These are phyloP conservation scores for Chiridota heheva DNA, from an alignment of 35 echinoderm and acorn worm species.

Conservation along the genomic window DNA sequence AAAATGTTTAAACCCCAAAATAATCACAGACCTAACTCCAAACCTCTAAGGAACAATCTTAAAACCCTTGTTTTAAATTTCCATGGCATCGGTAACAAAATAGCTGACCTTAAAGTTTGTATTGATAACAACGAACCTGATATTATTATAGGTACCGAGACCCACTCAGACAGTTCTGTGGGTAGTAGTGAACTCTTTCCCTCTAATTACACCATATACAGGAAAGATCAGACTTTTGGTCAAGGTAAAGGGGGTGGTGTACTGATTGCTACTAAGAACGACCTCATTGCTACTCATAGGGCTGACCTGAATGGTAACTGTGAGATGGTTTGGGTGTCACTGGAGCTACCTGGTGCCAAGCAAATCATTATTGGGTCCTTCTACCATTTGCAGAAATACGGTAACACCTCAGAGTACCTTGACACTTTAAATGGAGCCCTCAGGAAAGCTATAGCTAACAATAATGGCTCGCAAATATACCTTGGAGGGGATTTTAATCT, in stretches of 20 bases:
- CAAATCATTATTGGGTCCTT: constrained; percentile 3
- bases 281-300: constrained; percentile 21
- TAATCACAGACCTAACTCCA: too few species aligned
- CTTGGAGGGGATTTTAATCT: too few species aligned
- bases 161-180: constrained; percentile 9
- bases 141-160: constrained; percentile 51
- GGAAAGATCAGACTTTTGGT: constrained; percentile 17
- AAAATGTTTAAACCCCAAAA: too few species aligned
- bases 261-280: constrained; percentile 28
- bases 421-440: neutral
- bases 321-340: constrained; percentile 37
- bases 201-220: neutral
- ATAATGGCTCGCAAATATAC: neutral
- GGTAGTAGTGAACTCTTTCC: constrained; percentile 41
- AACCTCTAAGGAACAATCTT: neutral
- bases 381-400: neutral
- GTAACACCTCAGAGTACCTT: constrained; percentile 8
- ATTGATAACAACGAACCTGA: constrained; percentile 42
- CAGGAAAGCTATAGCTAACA: neutral
- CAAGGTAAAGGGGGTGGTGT: constrained; percentile 23
- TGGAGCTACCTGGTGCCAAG: constrained; percentile 18
- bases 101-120: constrained; percentile 29
- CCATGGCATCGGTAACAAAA: constrained; percentile 22
- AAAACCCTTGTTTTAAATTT: constrained; percentile 46
- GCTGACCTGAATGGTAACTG: constrained; percentile 27